Conservation (phyloP, 2,113 vertebrate species). For the Cyprinodon brontotheroides region DNA sequence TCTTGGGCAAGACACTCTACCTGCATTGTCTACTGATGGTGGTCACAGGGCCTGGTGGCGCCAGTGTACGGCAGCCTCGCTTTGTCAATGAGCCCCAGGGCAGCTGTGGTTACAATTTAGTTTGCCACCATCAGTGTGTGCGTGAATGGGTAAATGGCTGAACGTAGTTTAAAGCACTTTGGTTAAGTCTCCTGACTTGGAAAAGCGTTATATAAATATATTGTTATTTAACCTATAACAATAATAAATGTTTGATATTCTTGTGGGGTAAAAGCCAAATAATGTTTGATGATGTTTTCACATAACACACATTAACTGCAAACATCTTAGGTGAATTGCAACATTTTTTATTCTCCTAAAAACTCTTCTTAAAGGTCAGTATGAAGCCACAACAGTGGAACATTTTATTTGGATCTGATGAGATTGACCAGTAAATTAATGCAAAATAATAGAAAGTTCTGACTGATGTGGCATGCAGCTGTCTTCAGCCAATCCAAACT, state of each 20-base stretch:
- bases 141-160: too few relatives aligned
- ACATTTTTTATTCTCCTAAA: background rate
- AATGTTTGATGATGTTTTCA: background rate
- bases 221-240: too few relatives aligned
- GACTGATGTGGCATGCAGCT: background rate
- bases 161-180: too few relatives aligned
- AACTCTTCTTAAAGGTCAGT: background rate
- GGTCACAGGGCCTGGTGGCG: too few relatives aligned
- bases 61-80: too few relatives aligned
- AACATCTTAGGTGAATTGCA: background rate
- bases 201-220: too few relatives aligned
- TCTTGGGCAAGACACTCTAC: too few relatives aligned
- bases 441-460: background rate
- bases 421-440: background rate
- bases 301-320: background rate
- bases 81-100: too few relatives aligned
- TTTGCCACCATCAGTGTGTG: too few relatives aligned
- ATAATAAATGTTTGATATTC: background rate
- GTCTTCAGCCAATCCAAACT: background rate
- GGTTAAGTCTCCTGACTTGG: too few relatives aligned
- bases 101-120: too few relatives aligned
- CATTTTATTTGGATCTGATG: background rate
- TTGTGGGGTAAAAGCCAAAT: background rate
- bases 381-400: background rate
- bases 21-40: too few relatives aligned